Evolutionary conservation across 2,888 invertebrate genomes (phyloP).

Genomic region (Zele albiditarsus): DNA sequence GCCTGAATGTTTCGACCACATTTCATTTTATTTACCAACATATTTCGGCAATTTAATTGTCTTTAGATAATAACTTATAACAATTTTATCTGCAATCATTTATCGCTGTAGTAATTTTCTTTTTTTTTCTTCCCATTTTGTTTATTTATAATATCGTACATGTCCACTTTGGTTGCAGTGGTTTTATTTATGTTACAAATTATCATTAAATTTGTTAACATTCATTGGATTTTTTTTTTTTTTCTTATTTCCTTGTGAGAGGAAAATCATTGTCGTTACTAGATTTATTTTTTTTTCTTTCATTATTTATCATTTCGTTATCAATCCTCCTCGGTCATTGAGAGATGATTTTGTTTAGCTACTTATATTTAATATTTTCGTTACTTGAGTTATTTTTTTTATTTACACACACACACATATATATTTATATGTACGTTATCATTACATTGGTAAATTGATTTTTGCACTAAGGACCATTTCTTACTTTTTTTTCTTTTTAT

Average conservation of each 20-base stretch:
- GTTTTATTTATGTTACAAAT: constrained; percentile 8
- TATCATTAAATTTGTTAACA: background rate
- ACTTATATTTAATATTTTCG: constrained; percentile 36
- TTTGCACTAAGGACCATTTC: constrained; percentile 29
- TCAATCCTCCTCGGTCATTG: background rate
- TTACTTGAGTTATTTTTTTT: constrained; percentile 42
- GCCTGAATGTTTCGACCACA: constrained; percentile 42
- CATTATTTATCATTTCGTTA: background rate
- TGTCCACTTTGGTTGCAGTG: constrained; percentile 1
- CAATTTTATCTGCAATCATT: constrained; percentile 52
- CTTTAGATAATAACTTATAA: constrained; percentile 62
- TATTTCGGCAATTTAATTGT: constrained; percentile 57
- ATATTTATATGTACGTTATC: constrained; percentile 23
- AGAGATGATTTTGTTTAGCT: constrained; percentile 12
- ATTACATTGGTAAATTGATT: constrained; percentile 39
- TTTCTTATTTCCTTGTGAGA: background rate
- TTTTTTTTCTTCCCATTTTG: constrained; percentile 12
- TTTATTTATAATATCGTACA: constrained; percentile 37
- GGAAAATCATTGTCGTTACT: background rate
- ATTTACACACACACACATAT: constrained; percentile 34
- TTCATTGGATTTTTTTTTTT: background rate
- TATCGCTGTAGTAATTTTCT: constrained; percentile 25
- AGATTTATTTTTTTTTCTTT: background rate
- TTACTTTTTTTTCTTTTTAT: constrained; percentile 39
- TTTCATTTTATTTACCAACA: constrained; percentile 61